These are phyloP conservation scores for Plagodis dolabraria DNA, from an alignment of 2,888 invertebrate species.

Conservation along the genomic window DNA sequence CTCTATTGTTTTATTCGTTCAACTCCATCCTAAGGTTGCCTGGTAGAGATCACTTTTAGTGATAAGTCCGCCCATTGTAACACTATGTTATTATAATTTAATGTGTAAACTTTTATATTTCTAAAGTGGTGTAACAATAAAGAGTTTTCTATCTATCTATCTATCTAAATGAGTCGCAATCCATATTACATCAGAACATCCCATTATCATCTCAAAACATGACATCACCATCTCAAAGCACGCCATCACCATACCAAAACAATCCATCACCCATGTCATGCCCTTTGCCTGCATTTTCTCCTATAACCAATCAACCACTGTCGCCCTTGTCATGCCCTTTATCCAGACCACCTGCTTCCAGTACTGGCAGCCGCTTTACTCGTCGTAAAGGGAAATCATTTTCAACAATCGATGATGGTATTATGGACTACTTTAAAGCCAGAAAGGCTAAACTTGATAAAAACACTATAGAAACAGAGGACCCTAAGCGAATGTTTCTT, in stretches of 20 bases:
- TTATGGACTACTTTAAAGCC: conserved; percentile 28
- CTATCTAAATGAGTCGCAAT: conserved; percentile 29
- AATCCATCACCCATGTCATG: conserved; percentile 28
- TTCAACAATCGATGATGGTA: conserved; percentile 18
- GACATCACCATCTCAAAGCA: conserved; percentile 22
- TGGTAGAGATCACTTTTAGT: too few species aligned
- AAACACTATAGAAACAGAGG: conserved; percentile 13
- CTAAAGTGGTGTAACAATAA: too few species aligned
- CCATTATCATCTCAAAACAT: conserved; percentile 24
- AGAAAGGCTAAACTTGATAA: conserved; percentile 25
- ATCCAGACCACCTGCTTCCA: conserved; percentile 25
- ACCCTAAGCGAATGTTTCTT: conserved; percentile 27
- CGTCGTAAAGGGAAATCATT: conserved; percentile 14
- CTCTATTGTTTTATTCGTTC: too few species aligned
- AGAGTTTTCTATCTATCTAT: too few species aligned
- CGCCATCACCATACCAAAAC: conserved; percentile 25
- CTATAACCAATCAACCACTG: conserved; percentile 25
- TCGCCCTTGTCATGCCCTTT: conserved; percentile 20
- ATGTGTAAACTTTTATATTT: too few species aligned
- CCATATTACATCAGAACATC: conserved; percentile 23
- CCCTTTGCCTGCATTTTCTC: conserved; percentile 24
- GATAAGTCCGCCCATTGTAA: too few species aligned
- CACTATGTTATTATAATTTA: too few species aligned
- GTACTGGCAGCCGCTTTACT: conserved; percentile 23
- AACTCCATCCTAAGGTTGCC: too few species aligned